These are phyloP conservation scores for Tokudaia tokunoshimensis DNA, from an alignment of 2,797 vertebrate species.

Conservation along the genomic window DNA sequence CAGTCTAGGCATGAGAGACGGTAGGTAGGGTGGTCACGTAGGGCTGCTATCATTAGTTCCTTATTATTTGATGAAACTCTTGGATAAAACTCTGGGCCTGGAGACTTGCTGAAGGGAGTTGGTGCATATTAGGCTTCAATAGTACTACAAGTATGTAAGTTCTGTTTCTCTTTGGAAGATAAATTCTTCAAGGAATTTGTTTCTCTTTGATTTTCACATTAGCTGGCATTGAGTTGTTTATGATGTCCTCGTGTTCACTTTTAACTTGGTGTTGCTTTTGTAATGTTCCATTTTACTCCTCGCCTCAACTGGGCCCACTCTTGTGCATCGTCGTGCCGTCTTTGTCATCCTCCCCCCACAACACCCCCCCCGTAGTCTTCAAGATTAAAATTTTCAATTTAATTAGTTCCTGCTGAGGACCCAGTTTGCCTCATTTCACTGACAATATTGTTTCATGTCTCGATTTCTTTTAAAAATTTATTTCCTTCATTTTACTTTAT, in stretches of 20 bases:
- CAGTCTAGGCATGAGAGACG: neutral
- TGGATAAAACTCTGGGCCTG: neutral
- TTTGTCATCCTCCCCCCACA: fast-evolving
- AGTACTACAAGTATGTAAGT: neutral
- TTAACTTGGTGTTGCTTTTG: slow-evolving; percentile 7
- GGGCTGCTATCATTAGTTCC: slow-evolving; percentile 1
- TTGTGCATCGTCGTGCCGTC: neutral
- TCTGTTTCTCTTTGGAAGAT: slow-evolving; percentile 17
- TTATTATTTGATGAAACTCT: slow-evolving; percentile 8
- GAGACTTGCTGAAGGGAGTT: neutral
- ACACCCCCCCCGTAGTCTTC: neutral
- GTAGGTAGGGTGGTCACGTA: neutral
- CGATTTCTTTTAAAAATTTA: neutral
- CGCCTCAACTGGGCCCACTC: neutral
- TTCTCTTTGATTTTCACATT: slow-evolving; percentile 11
- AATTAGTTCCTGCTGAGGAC: neutral
- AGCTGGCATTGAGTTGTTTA: neutral
- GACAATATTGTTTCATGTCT: neutral
- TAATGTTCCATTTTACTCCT: neutral
- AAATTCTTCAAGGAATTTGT: slow-evolving; percentile 21
- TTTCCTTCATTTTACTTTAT: neutral
- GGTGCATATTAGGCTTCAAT: slow-evolving; percentile 2
- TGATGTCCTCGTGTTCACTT: neutral
- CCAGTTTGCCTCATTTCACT: neutral
- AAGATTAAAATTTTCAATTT: neutral